phyloP scores from a whole-genome alignment of 2,113 vertebrate species.

The Mobula birostris region DNA sequence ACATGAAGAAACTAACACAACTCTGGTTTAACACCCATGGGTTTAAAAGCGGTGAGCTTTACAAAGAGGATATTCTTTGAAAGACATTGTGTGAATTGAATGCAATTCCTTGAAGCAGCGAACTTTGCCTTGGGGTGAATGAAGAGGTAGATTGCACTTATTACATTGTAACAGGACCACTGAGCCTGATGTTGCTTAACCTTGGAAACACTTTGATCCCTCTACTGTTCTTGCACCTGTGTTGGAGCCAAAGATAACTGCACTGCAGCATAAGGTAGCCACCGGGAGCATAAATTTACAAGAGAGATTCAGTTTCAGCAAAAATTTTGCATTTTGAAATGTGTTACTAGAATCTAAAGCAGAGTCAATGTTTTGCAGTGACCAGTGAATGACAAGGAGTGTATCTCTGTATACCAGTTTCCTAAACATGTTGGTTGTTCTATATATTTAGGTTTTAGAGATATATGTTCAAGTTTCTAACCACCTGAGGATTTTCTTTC shows the following conservation, averaged over 20 bases:
- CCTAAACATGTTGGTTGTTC: neutral
- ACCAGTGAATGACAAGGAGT: neutral
- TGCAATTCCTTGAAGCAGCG: neutral
- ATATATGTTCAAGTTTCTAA: neutral
- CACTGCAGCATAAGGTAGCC: neutral
- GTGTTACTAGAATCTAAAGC: neutral
- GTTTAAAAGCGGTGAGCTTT: neutral
- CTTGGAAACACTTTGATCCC: neutral
- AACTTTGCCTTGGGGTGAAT: neutral
- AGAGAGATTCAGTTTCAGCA: neutral
- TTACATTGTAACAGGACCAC: neutral
- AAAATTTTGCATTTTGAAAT: neutral
- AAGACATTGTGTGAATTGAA: neutral
- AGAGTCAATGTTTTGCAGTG: neutral
- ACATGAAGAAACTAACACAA: neutral
- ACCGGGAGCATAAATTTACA: neutral
- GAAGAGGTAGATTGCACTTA: neutral
- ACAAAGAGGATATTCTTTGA: neutral
- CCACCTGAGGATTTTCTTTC: neutral
- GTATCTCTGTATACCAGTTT: neutral
- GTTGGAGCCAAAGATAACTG: neutral
- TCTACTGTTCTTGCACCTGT: neutral
- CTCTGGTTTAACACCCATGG: neutral
- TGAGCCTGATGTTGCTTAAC: neutral
- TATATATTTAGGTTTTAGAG: neutral